Percentiles rank a stretch among this genome's conserved stretches.
These are phyloP conservation scores for Oreocharis arfaki DNA, from an alignment of 2,113 vertebrate genomes.

Conservation along the genomic window DNA sequence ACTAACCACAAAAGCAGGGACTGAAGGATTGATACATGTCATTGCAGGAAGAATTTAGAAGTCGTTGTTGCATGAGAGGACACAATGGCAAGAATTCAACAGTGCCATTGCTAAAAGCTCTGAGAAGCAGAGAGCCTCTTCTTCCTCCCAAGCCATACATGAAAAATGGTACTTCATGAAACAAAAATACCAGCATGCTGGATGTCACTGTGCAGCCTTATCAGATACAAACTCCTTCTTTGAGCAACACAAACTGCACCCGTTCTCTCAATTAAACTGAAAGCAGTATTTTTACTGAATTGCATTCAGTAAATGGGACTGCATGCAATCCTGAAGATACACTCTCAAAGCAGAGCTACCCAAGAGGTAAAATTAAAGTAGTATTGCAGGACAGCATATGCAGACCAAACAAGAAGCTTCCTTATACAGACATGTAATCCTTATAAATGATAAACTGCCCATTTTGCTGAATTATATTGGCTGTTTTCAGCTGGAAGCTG, in stretches of 20 bases:
- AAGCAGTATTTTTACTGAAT: not conserved
- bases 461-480: not conserved
- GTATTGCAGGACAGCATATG: not conserved
- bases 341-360: not conserved
- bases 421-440: not conserved
- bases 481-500: not conserved
- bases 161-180: not conserved
- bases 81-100: not conserved
- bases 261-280: not conserved
- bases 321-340: not conserved
- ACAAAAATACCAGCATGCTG: not conserved
- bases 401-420: not conserved
- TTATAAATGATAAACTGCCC: rapidly evolving
- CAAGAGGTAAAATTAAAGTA: not conserved
- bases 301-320: too few species aligned
- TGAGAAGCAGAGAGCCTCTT: not conserved
- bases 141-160: not conserved
- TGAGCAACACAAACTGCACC: not conserved
- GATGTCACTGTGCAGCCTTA: not conserved
- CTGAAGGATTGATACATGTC: not conserved
- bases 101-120: not conserved
- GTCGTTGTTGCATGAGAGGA: not conserved
- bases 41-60: not conserved
- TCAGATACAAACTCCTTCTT: not conserved
- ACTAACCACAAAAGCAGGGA: not conserved